These are phyloP conservation scores for Pheosia tremula DNA, from an alignment of 2,888 invertebrate species.

Conservation along the genomic window DNA sequence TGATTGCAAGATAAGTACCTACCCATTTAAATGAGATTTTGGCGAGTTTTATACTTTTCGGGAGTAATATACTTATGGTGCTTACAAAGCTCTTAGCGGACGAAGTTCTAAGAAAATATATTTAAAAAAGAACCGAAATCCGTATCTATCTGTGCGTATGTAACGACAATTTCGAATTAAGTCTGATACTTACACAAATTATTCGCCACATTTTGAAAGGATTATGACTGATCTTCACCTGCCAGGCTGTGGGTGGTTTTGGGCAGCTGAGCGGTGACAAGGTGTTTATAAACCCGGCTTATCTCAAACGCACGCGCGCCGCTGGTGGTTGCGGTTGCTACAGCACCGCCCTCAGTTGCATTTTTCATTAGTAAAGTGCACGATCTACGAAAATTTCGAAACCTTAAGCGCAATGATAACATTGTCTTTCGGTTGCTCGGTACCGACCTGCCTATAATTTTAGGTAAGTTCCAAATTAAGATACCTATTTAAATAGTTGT, in stretches of 20 bases:
- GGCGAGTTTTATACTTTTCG: no score
- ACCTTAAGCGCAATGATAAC: constrained; percentile 20
- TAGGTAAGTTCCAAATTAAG: no score
- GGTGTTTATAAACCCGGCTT: constrained; percentile 62
- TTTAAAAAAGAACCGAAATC: no score
- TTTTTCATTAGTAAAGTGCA: constrained; percentile 70
- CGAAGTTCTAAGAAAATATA: no score
- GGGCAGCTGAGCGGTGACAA: constrained; percentile 41
- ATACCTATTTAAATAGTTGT: no score
- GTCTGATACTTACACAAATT: constrained; percentile 58
- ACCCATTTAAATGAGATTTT: no score
- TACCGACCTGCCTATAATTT: no score
- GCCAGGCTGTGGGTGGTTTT: constrained; percentile 46
- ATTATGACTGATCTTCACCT: constrained; percentile 34
- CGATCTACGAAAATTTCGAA: constrained; percentile 68
- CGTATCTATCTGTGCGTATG: neutral
- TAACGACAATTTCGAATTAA: neutral
- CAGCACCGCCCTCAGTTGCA: constrained; percentile 47
- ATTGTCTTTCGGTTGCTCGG: neutral
- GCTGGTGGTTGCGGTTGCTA: constrained; percentile 52
- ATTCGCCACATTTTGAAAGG: constrained; percentile 62
- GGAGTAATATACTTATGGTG: no score
- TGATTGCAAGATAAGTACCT: no score
- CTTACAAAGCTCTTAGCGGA: no score
- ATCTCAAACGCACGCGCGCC: constrained; percentile 15